Conservation (phyloP, 2,888 invertebrate species). For the Aquatica leii region DNA sequence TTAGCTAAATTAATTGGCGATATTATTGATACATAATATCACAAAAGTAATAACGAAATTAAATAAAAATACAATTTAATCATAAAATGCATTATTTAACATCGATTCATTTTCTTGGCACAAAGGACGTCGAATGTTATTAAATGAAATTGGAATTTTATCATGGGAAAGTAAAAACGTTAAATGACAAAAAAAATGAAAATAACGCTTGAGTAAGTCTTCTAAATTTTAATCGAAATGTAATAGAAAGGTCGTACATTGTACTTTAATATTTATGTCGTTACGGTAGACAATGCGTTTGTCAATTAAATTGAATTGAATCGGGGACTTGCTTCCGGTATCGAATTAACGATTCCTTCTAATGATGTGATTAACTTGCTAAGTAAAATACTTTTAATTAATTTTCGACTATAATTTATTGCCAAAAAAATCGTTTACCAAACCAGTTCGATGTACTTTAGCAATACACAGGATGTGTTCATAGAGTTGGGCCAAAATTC, state of each 20-base stretch:
- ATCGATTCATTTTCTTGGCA: too few relatives aligned
- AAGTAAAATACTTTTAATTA: too few relatives aligned
- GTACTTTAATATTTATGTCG: slow-evolving; percentile 12
- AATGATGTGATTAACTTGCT: too few relatives aligned
- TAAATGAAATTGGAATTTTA: slow-evolving; percentile 6
- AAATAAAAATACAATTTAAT: too few relatives aligned
- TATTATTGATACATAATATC: not conserved
- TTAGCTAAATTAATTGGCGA: not conserved
- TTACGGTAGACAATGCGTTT: slow-evolving; percentile 1
- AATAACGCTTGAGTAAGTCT: slow-evolving; percentile 8
- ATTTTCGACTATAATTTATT: too few relatives aligned
- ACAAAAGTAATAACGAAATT: too few relatives aligned
- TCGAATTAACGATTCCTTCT: not conserved
- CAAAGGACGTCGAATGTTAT: too few relatives aligned
- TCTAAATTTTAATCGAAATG: slow-evolving; percentile 1
- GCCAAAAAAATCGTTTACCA: too few relatives aligned
- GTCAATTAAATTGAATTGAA: slow-evolving; percentile 4
- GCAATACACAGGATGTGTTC: too few relatives aligned
- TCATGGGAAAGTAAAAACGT: slow-evolving; percentile 11
- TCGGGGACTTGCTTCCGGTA: slow-evolving; percentile 1
- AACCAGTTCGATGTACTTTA: too few relatives aligned
- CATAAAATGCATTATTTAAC: not conserved
- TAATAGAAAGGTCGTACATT: slow-evolving; percentile 13
- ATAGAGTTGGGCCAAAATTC: too few relatives aligned
- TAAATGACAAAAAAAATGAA: not conserved